A percentile compares a stretch with the other conserved stretches of the same genome.
phyloP scores from a whole-genome alignment of 2,888 invertebrate species.

The Cephus spinipes region DNA sequence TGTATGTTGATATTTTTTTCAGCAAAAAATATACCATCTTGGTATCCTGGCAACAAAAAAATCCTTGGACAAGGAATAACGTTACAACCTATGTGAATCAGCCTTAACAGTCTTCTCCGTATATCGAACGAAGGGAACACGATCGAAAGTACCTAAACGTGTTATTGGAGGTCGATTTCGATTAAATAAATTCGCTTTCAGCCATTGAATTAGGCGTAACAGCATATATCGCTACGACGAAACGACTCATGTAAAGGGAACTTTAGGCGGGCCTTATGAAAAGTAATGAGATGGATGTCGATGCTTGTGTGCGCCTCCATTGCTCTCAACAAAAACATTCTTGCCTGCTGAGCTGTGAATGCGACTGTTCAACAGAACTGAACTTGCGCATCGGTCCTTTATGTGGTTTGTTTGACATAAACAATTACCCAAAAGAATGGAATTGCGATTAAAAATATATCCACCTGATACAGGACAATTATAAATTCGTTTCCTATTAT shows the following conservation, averaged over 20 bases:
- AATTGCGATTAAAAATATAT: too few species aligned
- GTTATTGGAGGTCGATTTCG: background rate
- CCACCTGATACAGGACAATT: background rate
- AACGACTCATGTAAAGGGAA: background rate
- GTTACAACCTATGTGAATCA: background rate
- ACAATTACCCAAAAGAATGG: background rate
- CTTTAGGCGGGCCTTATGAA: slow-evolving; percentile 6
- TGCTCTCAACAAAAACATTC: slow-evolving; percentile 51
- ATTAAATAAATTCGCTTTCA: background rate
- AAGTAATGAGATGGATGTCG: slow-evolving; percentile 29
- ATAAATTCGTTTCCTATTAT: background rate
- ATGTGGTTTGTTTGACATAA: background rate
- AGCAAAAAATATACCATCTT: background rate
- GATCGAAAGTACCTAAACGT: background rate
- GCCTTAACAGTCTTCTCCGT: background rate
- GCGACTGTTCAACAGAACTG: slow-evolving; percentile 29
- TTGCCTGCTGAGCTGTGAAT: slow-evolving; percentile 49
- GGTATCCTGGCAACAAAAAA: background rate
- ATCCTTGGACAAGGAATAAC: background rate
- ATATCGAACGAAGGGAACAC: background rate
- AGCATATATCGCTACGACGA: background rate
- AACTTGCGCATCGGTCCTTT: background rate
- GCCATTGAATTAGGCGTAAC: background rate
- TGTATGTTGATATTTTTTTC: background rate
- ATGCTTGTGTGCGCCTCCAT: slow-evolving; percentile 26